Evolutionary conservation across 1,140 invertebrate species (phyloP), one percentile per base, ranked within the genome.

Genomic region (Bombus consobrinus): DNA sequence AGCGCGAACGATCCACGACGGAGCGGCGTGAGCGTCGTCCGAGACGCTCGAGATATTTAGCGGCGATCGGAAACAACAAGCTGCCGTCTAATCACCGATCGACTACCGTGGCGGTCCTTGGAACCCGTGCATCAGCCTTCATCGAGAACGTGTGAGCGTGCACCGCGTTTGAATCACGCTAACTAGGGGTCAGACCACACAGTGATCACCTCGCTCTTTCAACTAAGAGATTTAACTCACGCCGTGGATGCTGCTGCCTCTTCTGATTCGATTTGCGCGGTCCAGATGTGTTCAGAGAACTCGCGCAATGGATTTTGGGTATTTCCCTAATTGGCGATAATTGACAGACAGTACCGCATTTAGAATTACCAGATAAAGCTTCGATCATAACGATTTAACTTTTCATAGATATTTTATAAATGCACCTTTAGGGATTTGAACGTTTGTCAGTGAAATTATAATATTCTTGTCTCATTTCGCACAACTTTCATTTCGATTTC

Each of bases 41-140:
- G 34, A 43, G n/a, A 32, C 64, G 64, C 32, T 82, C 78, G 87
- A 93, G 93, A 94, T 94, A 93, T 94, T 94, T 94, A 92, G 90
- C 86, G 87, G 91, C 90, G 93, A 93, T 94, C 91, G 91, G 88
- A 92, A 93, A 92, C 87, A 93, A 94, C 93, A 92, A 93, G 91
- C 91, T 92, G 88, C 90, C 89, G 91, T 93, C 93, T 94, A 93
- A 94, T 94, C 93, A 90, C 83, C 89, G 92, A 94, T 94, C 93
- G 91, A 88, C 88, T 88, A 88, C 82, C 87, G 83, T 62, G 90
- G 85, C 84, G 84, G 79, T 88, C 81, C 78, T 76, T 83, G 81
- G 83, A 84, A 66, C 69, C 87, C 79, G 71, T 59, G 57, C 28
- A 71, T 25, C 22, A 59, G 59, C 53, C 47, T 53, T 41, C 85